phyloP scores from a whole-genome alignment of 1,140 invertebrate species.

The Physella acuta region DNA sequence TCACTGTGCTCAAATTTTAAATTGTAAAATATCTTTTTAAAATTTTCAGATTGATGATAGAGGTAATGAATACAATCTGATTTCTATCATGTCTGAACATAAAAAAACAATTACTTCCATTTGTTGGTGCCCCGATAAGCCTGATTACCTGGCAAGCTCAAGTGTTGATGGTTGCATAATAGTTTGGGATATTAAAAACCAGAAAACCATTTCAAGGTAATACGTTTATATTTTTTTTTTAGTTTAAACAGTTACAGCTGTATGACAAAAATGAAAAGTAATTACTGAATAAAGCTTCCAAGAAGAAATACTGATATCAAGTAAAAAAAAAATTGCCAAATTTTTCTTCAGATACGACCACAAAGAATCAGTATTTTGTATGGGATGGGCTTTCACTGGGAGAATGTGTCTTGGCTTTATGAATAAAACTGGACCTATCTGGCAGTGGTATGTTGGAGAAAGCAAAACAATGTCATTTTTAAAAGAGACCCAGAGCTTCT shows the following conservation, averaged over 20 bases:
- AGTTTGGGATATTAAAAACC: constrained; percentile 56
- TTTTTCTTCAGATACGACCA: no score
- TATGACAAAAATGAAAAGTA: no score
- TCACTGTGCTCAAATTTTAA: no score
- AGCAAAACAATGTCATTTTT: constrained; percentile 27
- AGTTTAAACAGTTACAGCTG: no score
- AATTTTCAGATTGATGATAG: constrained; percentile 48
- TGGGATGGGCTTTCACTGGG: constrained; percentile 52
- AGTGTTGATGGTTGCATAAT: constrained; percentile 54
- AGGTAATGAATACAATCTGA: constrained; percentile 57
- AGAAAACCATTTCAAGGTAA: constrained; percentile 43
- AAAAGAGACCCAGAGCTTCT: constrained; percentile 44
- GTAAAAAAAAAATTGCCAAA: no score
- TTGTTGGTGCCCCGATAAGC: constrained; percentile 54
- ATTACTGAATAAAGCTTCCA: no score
- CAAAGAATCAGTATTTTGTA: constrained; percentile 40
- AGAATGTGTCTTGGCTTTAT: constrained; percentile 50
- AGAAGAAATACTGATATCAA: no score
- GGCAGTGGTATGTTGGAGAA: constrained; percentile 48
- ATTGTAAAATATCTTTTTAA: no score
- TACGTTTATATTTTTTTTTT: not conserved
- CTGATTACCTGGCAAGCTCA: constrained; percentile 55
- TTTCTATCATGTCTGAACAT: constrained; percentile 62
- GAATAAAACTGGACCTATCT: constrained; percentile 49
- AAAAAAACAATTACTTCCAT: constrained; percentile 62